Evolutionary conservation across 2,888 invertebrate species (phyloP).

Genomic region (Orthosia gothica): DNA sequence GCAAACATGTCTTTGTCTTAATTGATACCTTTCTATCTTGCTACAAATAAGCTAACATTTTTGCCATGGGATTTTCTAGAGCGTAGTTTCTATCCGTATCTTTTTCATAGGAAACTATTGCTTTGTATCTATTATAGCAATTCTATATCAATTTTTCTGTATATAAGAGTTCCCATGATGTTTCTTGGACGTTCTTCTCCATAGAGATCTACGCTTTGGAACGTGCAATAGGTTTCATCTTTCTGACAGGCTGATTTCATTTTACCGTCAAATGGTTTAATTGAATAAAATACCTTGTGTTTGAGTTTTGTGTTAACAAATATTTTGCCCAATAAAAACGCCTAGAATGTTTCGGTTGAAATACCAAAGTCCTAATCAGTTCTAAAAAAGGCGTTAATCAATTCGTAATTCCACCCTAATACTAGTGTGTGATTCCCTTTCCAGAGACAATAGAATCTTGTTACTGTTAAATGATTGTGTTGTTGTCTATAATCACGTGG

Average conservation of each 20-base stretch:
- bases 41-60: not conserved
- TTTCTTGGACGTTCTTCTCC: no score
- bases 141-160: no score
- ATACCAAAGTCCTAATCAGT: not conserved
- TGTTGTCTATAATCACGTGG: slow-evolving; percentile 26
- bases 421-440: not conserved
- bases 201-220: no score
- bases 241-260: no score
- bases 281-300: no score
- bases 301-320: not conserved
- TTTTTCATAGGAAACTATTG: not conserved
- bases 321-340: not conserved
- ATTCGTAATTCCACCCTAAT: slow-evolving; percentile 4
- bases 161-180: no score
- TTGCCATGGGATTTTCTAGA: not conserved
- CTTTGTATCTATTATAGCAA: not conserved
- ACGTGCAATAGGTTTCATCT: no score
- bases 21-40: not conserved
- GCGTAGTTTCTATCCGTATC: not conserved
- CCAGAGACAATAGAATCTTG: slow-evolving; percentile 22
- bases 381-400: slow-evolving; percentile 4
- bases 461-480: not conserved
- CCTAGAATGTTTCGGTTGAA: not conserved
- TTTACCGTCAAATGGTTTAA: no score
- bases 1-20: not conserved